Percentiles rank a stretch among this genome's conserved stretches.
phyloP scores from a whole-genome alignment of 2,113 vertebrate species.

The Neotoma lepida region DNA sequence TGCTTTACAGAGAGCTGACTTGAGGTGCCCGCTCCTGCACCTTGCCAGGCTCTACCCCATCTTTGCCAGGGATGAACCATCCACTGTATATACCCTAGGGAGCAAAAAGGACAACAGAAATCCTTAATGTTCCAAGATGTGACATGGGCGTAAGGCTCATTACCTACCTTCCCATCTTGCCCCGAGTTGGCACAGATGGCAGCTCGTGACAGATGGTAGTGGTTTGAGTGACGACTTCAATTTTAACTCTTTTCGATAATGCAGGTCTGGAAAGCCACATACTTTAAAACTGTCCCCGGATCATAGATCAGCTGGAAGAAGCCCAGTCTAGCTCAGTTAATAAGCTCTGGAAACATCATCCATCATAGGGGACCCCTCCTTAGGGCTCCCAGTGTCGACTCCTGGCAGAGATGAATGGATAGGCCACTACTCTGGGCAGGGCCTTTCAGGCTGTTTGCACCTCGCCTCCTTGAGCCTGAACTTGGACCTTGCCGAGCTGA shows the following conservation, averaged over 20 bases:
- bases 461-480: not conserved
- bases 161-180: not conserved
- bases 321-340: constrained; percentile 81
- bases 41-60: not conserved
- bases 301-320: constrained; percentile 85
- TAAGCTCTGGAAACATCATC: constrained; percentile 84
- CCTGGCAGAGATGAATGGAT: constrained; percentile 80
- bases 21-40: not conserved
- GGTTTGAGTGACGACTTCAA: constrained; percentile 80
- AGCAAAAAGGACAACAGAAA: not conserved
- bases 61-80: not conserved
- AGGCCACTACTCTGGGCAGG: not conserved
- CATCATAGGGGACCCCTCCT: constrained; percentile 78
- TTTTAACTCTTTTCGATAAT: constrained; percentile 80
- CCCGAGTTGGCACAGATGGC: not conserved
- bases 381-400: constrained; percentile 47
- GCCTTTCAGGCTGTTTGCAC: not conserved
- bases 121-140: not conserved
- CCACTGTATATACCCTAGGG: too few species aligned
- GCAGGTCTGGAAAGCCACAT: constrained; percentile 76
- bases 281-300: constrained; percentile 81
- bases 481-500: not conserved
- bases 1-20: too few species aligned
- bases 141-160: not conserved
- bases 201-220: constrained; percentile 73